Evolutionary conservation across 2,888 invertebrate genomes (phyloP).

Genomic region (Ametastegia equiseti): DNA sequence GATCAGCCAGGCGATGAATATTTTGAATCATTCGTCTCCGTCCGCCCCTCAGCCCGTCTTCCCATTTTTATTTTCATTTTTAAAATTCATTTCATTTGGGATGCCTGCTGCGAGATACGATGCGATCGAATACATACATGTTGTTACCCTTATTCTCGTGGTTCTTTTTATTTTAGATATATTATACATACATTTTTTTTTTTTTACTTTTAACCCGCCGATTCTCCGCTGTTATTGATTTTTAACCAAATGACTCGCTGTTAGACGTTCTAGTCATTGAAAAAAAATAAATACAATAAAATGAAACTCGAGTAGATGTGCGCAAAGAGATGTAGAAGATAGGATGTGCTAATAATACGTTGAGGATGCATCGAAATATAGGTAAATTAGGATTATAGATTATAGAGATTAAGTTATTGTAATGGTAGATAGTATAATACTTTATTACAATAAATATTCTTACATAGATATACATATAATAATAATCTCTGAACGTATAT

Average conservation of each 20-base stretch:
- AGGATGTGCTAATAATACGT: conserved; percentile 55
- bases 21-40: conserved; percentile 21
- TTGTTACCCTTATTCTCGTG: not conserved
- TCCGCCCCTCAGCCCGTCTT: conserved; percentile 35
- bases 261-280: conserved; percentile 72
- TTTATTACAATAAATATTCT: conserved; percentile 45
- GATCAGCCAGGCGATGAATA: conserved; percentile 47
- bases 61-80: not conserved
- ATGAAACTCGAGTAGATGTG: conserved; percentile 52
- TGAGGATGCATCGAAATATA: conserved; percentile 57
- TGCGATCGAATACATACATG: too few relatives aligned
- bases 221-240: conserved; percentile 59
- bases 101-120: not conserved
- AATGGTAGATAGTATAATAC: conserved; percentile 44
- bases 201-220: conserved; percentile 55
- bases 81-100: not conserved
- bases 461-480: conserved; percentile 1
- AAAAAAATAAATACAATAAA: too few relatives aligned
- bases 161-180: conserved; percentile 63
- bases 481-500: not conserved
- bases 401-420: not conserved
- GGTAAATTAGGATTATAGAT: too few relatives aligned
- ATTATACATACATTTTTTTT: too few relatives aligned
- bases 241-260: conserved; percentile 72
- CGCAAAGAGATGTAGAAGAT: conserved; percentile 52